phyloP scores from a whole-genome alignment of 53 echinoderm and acorn worm species.

The Apostichopus leukothele region DNA sequence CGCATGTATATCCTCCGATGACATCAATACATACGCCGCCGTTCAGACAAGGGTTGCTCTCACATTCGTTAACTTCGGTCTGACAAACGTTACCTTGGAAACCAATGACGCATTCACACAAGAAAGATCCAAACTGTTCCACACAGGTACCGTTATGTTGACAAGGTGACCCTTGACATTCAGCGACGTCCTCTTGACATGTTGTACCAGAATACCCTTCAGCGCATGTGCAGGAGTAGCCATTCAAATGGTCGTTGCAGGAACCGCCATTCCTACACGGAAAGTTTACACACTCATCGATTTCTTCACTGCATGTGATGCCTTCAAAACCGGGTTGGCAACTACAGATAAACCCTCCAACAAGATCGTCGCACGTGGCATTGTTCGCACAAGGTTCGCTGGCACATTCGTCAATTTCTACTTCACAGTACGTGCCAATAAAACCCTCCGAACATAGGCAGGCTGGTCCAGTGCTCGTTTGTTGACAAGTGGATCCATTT shows the following conservation, averaged over 20 bases:
- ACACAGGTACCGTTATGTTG: conserved; percentile 1
- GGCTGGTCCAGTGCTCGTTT: neutral
- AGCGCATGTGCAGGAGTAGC: neutral
- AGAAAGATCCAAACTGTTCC: conserved; percentile 51
- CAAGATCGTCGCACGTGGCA: conserved; percentile 55
- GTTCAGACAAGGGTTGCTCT: conserved; percentile 50
- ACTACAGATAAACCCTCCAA: conserved; percentile 50
- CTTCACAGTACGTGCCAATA: conserved; percentile 11
- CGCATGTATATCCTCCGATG: conserved; percentile 57
- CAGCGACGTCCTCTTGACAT: conserved; percentile 10
- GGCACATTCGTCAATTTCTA: conserved; percentile 33
- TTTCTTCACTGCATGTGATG: conserved; percentile 41
- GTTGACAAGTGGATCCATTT: conserved; percentile 16
- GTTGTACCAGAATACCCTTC: neutral
- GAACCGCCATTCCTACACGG: conserved; percentile 34
- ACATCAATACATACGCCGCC: conserved; percentile 54
- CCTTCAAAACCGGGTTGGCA: conserved; percentile 46
- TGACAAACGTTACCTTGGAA: conserved; percentile 47
- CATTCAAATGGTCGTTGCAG: conserved; percentile 20
- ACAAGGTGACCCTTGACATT: conserved; percentile 27
- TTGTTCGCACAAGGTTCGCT: conserved; percentile 65
- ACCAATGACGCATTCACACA: conserved; percentile 54
- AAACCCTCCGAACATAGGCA: conserved; percentile 2
- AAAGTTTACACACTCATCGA: conserved; percentile 15
- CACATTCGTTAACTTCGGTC: conserved; percentile 38